Evolutionary conservation across 2,113 vertebrate genomes (phyloP).

Genomic region (Ochotona princeps): DNA sequence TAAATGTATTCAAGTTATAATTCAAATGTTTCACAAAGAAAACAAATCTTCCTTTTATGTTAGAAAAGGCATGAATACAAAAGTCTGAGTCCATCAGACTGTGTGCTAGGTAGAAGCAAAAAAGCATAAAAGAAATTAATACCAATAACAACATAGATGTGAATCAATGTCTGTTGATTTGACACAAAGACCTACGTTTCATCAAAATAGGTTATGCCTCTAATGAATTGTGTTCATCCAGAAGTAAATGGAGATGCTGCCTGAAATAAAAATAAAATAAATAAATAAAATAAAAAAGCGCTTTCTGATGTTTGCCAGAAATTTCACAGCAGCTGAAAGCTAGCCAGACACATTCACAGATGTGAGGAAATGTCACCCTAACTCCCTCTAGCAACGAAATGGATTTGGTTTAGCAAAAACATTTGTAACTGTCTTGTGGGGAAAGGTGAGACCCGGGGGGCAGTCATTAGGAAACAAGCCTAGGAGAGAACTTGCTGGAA

Average conservation of each 20-base stretch:
- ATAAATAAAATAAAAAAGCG: background rate
- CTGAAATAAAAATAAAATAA: background rate
- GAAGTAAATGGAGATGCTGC: background rate
- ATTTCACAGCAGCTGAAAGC: background rate
- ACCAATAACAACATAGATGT: background rate
- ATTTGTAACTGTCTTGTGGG: conserved; percentile 32
- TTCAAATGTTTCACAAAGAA: background rate
- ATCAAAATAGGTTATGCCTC: background rate
- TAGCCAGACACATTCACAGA: background rate
- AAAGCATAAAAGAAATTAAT: background rate
- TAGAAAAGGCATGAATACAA: background rate
- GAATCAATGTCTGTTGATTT: background rate
- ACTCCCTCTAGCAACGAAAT: background rate
- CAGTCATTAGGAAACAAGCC: background rate
- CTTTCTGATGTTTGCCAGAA: conserved; percentile 4
- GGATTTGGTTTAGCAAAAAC: background rate
- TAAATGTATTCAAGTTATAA: background rate
- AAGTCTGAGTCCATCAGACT: background rate
- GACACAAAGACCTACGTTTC: background rate
- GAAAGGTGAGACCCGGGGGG: background rate
- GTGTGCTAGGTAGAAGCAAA: background rate
- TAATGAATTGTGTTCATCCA: background rate
- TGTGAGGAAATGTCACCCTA: background rate
- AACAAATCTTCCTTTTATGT: background rate
- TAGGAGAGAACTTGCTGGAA: background rate